Evolutionary conservation across 2,113 vertebrate species (phyloP).

Genomic region (Zosterops japonicus): DNA sequence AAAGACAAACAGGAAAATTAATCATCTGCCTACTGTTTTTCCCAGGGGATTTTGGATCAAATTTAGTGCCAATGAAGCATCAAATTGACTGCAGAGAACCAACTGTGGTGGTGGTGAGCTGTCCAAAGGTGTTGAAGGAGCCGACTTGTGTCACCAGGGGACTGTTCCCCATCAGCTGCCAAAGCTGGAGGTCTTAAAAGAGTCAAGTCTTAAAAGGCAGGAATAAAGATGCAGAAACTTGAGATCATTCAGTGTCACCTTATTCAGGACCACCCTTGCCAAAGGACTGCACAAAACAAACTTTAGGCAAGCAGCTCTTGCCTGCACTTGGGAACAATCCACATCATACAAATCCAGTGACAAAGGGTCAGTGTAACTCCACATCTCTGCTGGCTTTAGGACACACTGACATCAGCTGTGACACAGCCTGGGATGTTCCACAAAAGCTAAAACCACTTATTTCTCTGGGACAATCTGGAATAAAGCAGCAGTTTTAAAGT

Average conservation of each 20-base stretch:
- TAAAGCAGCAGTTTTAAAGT: constrained; percentile 6
- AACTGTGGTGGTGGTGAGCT: not conserved
- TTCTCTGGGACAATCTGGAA: not conserved
- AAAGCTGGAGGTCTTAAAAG: not conserved
- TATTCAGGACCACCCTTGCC: not conserved
- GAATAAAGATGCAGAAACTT: not conserved
- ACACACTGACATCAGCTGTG: not conserved
- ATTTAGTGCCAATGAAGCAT: not conserved
- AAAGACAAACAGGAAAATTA: not conserved
- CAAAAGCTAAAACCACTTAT: not conserved
- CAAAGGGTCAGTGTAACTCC: not conserved
- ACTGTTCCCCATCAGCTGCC: not conserved
- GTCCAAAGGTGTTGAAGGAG: not conserved
- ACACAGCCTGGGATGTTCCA: not conserved
- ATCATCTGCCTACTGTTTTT: not conserved
- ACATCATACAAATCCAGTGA: accelerated
- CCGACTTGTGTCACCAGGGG: not conserved
- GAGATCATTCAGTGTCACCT: not conserved
- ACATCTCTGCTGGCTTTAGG: not conserved
- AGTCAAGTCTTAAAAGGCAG: not conserved
- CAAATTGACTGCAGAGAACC: not conserved
- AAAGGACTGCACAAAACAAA: not conserved
- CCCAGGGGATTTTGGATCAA: not conserved
- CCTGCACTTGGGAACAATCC: not conserved
- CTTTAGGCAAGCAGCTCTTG: not conserved